Percentiles rank a stretch among this genome's conserved stretches.
Conservation (phyloP, 2,888 invertebrate genomes). For the Hydrotaea diabolus region DNA sequence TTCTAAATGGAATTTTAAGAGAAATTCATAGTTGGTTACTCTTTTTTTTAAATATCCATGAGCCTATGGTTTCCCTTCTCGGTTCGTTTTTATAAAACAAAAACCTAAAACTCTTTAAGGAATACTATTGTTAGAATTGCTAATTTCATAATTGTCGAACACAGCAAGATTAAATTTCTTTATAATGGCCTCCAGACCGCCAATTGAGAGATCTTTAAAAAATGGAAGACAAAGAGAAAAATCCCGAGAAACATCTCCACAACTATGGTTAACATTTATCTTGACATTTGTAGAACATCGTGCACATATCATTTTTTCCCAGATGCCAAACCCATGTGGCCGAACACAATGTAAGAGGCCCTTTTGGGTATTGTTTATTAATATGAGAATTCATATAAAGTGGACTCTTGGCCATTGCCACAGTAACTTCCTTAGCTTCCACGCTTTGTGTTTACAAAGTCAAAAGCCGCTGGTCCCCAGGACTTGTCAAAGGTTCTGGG, state of each 20-base stretch:
- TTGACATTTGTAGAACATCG: slow-evolving; percentile 64
- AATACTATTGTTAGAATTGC: slow-evolving; percentile 7
- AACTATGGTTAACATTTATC: slow-evolving; percentile 50
- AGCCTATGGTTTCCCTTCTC: slow-evolving; percentile 25
- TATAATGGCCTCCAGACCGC: neutral
- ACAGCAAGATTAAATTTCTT: slow-evolving; percentile 21
- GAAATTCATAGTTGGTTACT: no score
- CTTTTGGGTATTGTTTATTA: slow-evolving; percentile 58
- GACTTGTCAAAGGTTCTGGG: slow-evolving; percentile 14
- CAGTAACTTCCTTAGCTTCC: no score
- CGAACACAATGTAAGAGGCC: no score
- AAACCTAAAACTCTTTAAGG: neutral
- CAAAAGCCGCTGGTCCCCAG: slow-evolving; percentile 15
- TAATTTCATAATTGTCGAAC: slow-evolving; percentile 42
- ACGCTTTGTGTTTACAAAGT: no score
- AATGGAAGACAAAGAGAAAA: neutral
- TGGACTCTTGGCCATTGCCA: no score
- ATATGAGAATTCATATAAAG: slow-evolving; percentile 60
- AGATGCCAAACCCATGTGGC: neutral
- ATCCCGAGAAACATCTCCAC: neutral
- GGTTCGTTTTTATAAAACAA: neutral
- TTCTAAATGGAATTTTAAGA: no score
- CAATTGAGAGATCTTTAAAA: neutral
- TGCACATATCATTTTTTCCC: slow-evolving; percentile 11
- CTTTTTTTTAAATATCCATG: no score